These are phyloP conservation scores for Habroteleia sp. DNA, from an alignment of 2,888 invertebrate genomes.

Conservation along the genomic window DNA sequence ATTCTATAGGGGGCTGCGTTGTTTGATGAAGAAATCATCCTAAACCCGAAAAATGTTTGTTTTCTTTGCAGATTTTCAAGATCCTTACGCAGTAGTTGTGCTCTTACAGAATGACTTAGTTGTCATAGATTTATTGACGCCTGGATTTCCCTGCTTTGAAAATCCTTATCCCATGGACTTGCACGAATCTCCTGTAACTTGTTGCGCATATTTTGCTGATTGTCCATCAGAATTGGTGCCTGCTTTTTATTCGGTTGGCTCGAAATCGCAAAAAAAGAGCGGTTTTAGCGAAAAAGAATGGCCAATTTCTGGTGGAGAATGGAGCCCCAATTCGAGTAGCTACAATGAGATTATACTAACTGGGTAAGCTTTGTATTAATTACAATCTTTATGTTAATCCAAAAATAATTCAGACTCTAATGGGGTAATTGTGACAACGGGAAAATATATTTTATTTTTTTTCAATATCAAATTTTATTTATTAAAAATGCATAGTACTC, in stretches of 20 bases:
- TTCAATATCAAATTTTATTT: too few relatives aligned
- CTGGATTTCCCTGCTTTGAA: slow-evolving; percentile 99
- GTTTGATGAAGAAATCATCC: slow-evolving; percentile 20
- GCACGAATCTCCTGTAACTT: slow-evolving; percentile 99
- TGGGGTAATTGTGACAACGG: too few relatives aligned
- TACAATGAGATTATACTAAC: slow-evolving; percentile 99
- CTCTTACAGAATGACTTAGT: slow-evolving; percentile 98
- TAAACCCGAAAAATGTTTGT: slow-evolving; percentile 59
- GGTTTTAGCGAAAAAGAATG: slow-evolving; percentile 96
- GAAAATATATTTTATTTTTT: too few relatives aligned
- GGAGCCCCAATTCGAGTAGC: slow-evolving; percentile 97
- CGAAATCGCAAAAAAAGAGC: slow-evolving; percentile 86
- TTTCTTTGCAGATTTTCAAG: slow-evolving; percentile 91
- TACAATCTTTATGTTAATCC: slow-evolving; percentile 23
- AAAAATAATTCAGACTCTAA: neutral
- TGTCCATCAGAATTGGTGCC: slow-evolving; percentile 99
- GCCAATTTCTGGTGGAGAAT: slow-evolving; percentile 98
- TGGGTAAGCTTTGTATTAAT: slow-evolving; percentile 85
- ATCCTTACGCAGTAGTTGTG: slow-evolving; percentile 98
- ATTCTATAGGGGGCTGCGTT: neutral
- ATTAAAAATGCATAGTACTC: too few relatives aligned
- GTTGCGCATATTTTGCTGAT: slow-evolving; percentile 97
- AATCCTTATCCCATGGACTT: slow-evolving; percentile 99
- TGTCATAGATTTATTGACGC: slow-evolving; percentile 96
- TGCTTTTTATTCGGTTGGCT: slow-evolving; percentile 97